Base-by-base conservation (phyloP, 2,113 vertebrate species). In the Okapia johnstoni region DNA sequence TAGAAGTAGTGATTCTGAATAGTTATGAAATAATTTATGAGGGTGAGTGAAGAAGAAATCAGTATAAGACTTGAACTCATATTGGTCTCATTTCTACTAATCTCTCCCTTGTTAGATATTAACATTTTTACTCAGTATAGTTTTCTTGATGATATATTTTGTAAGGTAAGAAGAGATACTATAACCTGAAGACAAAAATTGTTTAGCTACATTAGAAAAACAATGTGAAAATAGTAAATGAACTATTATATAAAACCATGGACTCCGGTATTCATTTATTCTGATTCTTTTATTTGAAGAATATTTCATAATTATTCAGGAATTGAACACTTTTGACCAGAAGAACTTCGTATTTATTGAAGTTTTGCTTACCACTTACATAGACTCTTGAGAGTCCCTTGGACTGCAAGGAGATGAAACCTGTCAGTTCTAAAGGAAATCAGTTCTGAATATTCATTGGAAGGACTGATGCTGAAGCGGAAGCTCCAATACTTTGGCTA, bases 121-220 rank as follows among this genome's bases (percentile, higher is more conserved):
- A 48, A 80, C 25, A 40, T 46, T 93, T 94, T 93, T 93, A 89
- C 6, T 50, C n/a, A 40, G 30, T 87, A 43, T 83, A 61, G 19
- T 36, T 76, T 79, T 88, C 36, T 66, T 84, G 12, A 83, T 80
- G 7, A 58, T 55, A n/a, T 79, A 88, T 79, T 97, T 96, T 91
- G 28, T 96, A 89, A 92, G 46, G 43, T 85, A 88, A 92, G 17
- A 50, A 83, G 84, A 93, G 50, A 21, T 13, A 70, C 48, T 80
- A 23, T 85, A 88, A 73, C 48, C 92, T 46, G 21, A 79, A 30
- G 43, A 81, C 17, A 83, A 66, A 83, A 88, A 91, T 52, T 85
- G 9, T 73, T 95, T 66, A 88, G 58, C n/a, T 97, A 76, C 9
- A 48, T 73, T 94, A 94, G 90, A 80, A 96, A 96, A 95, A 73